Evolutionary conservation across 2,797 vertebrate species (phyloP), one percentile per base, ranked within the genome.

Genomic region (Salmo trutta): DNA sequence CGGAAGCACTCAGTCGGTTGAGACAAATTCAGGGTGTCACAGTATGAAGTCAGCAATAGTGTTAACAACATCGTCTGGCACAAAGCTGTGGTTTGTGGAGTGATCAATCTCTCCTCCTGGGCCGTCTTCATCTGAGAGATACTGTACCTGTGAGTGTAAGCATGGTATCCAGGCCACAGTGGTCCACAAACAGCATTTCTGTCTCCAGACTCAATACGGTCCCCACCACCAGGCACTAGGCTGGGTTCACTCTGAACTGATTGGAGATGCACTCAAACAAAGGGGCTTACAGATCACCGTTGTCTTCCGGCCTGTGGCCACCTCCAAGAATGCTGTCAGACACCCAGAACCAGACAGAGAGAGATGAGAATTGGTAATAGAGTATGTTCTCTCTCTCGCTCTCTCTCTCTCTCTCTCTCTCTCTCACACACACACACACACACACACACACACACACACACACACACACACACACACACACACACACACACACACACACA

Each of bases 211-310:
- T 31, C 31, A 31, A 31, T 31, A 3, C 95, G 95, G 87, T 96
- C 95, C 0, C 95, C 74, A 96, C 92, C 95, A 96, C 96, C 71
- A 96, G 92, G 2, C 86, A 94, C 83, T 84, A 90, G 51, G 91
- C 83, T 0, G 95, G 95, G 88, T 96, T 93, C 19, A 96, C 82
- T 0, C 86, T 89, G 24, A 95, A 95, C 71, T 94, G 92, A 86
- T 94, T 94, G 2, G 93, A 86, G 77, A 96, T 95, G 88, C 95
- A 96, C 76, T 96, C 93, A 6, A 93, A 96, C 95, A 96, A 96
- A 1, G 92, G 93, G 95, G 95, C 77, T 96, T 96, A 62, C 95
- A 95, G 83, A 96, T 94, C 77, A 96, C 95, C 19, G 92, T 88
- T 2, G 95, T 95, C 87, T 95, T 94, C 81, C 95, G 92, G 12